Base-by-base conservation (phyloP, 2,113 vertebrate species). In the Platanista minor region DNA sequence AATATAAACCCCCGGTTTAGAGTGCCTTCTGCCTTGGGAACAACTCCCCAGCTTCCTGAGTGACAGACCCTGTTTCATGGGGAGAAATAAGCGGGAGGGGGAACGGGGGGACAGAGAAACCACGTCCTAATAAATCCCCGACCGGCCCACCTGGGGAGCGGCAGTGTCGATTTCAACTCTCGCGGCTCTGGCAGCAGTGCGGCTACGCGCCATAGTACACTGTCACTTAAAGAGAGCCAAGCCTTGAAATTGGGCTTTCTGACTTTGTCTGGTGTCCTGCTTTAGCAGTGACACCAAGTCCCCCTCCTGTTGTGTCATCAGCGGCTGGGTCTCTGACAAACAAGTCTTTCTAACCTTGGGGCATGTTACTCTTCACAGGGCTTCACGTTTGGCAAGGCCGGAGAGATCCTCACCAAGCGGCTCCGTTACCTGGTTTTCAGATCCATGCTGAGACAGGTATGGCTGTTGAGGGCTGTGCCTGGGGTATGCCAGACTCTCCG, bases 391-490 rank as follows among this genome's bases (percentile, higher is more conserved):
- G 99, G 99, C 86, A 99, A 99, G 98, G 99, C 99, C 72, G 99
- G 99, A 97, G 99, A 99, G 98, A 98, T 99, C 98, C 99, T 99
- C 93, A 99, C 99, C 84, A 99, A 99, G 98, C 99, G 99, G 46
- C 98, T 99, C 77, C 99, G 99, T 82, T 99, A 99, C 54, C 85
- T 93, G 95, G 99, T 99, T 64, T 99, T 99, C 96, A 99, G 98
- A 90, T 98, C 99, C 83, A 99, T 99, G 99, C 98, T 99, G 98
- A 99, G 99, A 99, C 99, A 99, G 99, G 99, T 99, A 98, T 71
- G 93, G 74, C 54, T 71, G 20, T 1, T 8, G 25, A 87, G 74
- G 64, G 25, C 2, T 11, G 57, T 29, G 17, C 36, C 15, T 0
- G 2, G 29, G 36, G 27, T 17, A 27, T 18, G 41, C 36, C 3